Conservation (phyloP, 2,797 vertebrate genomes). For the Odontamblyopus lacepedii region DNA sequence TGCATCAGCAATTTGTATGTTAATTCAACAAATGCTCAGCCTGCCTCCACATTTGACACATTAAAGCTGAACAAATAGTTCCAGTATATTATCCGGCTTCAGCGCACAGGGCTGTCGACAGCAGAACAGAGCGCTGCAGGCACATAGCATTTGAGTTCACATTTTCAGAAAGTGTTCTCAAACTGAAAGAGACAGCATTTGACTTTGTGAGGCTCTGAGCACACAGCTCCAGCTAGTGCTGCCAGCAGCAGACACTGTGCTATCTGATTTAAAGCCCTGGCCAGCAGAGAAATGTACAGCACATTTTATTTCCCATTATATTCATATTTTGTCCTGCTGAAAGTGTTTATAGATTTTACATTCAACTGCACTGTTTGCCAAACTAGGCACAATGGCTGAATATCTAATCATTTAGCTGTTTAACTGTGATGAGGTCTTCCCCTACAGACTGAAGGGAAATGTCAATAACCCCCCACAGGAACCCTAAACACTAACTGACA, state of each 20-base stretch:
- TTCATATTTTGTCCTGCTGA: constrained; percentile 32
- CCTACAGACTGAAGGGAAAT: constrained; percentile 31
- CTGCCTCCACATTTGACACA: constrained; percentile 58
- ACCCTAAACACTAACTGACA: constrained; percentile 35
- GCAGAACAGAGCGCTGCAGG: constrained; percentile 60
- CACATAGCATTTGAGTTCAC: constrained; percentile 58
- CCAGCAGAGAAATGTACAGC: constrained; percentile 29
- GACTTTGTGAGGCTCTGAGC: constrained; percentile 67
- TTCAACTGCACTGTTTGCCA: constrained; percentile 19
- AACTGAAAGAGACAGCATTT: constrained; percentile 66
- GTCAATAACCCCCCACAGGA: constrained; percentile 52
- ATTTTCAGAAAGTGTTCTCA: constrained; percentile 60
- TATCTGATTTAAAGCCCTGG: constrained; percentile 41
- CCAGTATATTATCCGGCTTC: constrained; percentile 52
- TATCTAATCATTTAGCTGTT: constrained; percentile 38
- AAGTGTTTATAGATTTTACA: constrained; percentile 42
- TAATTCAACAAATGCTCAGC: constrained; percentile 66
- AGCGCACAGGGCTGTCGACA: constrained; percentile 43
- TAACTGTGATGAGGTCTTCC: constrained; percentile 25
- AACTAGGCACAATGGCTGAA: constrained; percentile 14
- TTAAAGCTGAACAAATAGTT: constrained; percentile 72
- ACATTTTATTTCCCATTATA: constrained; percentile 33
- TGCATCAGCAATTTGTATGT: constrained; percentile 74
- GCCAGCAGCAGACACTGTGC: constrained; percentile 45
- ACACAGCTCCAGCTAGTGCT: constrained; percentile 39